Base-by-base conservation (phyloP, 2,797 vertebrate species). In the Sparidentex hasta region DNA sequence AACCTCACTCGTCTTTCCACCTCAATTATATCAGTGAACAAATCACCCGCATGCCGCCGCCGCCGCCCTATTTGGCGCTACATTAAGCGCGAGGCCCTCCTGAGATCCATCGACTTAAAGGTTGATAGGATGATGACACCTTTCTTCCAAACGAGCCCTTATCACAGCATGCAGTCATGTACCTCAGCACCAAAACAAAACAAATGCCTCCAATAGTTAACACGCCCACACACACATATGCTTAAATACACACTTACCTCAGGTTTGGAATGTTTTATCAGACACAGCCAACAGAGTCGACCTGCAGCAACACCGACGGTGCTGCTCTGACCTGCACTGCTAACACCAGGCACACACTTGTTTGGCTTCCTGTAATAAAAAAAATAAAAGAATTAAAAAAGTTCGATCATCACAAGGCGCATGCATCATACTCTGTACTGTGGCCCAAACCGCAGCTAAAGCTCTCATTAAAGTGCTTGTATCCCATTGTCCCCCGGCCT, bases 181-280 rank as follows among this genome's bases (percentile, higher is more conserved):
- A 8, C 33, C 33, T 8, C 8, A 16, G 27, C 1, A 0, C 62
- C 21, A 61, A 59, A 72, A 79, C 56, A 75, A 67, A 80, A 57
- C 33, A 61, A 41, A 86, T 85, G 27, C 73, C 68, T 73, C 33
- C 4, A 51, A 64, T 82, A 48, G 33, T 66, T 58, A 63, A 76
- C 78, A 86, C 81, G 54, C 82, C 81, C 74, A 83, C 58, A 41
- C 62, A 82, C 58, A 41, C 59, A 17, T 62, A 66, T 12, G 69
- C 56, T 68, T 43, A 46, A 69, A 65, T 55, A 71, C 55, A 83
- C 51, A 65, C 63, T 50, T 2, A 11, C 2, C 11, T 73, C 58
- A 23, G 7, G 73, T 46, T 11, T 63, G 80, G 81, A 82, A 87
- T 85, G 84, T 79, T 80, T 63, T 7, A 11, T 50, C 27, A 46